Base-by-base conservation (phyloP, 2,113 vertebrate genomes). In the Salvelinus fontinalis region DNA sequence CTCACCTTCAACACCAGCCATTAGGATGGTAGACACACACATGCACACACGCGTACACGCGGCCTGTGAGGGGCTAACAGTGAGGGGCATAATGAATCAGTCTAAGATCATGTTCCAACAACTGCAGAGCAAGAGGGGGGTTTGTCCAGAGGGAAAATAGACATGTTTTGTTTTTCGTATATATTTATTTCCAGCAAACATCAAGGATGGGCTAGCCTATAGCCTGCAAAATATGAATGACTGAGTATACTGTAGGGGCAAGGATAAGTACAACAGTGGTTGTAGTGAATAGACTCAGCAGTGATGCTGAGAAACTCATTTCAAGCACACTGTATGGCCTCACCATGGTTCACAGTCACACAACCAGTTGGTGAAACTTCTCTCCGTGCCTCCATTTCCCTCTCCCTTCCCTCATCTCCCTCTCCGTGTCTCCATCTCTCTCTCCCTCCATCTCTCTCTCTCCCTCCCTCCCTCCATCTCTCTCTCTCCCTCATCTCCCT, bases 51-150 rank as follows among this genome's bases (percentile, higher is more conserved):
- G 9, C 39, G 8, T 8, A 9, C 7, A 8, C 7, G 2, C 8
- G 8, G 66, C 49, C 57, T 39, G 64, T 29, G 51, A 67, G 72
- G 70, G 80, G 66, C 60, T 71, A 78, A 74, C 85, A 9, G 39
- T 11, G 39, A 44, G 39, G 39, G 39, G 9, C 79, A 81, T 88
- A 90, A 92, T 92, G 91, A 92, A 92, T 91, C 89, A 90, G 87
- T 24, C 24, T 24, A 24, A 24, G 24, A 24, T 24, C 24, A 24
- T 24, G 24, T 24, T 81, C 81, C 84, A 89, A 87, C 88, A 85
- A 89, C 85, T 90, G 87, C 87, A 85, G 87, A 84, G 73, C 0
- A 71, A 75, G 82, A 79, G 85, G 80, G 83, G 83, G 80, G 75
- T 73, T 89, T 84, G 80, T 90, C 84, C 82, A 72, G 78, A 82